Percentiles rank a stretch among this genome's conserved stretches.
phyloP scores from a whole-genome alignment of 2,113 vertebrate genomes.

The Apus apus region DNA sequence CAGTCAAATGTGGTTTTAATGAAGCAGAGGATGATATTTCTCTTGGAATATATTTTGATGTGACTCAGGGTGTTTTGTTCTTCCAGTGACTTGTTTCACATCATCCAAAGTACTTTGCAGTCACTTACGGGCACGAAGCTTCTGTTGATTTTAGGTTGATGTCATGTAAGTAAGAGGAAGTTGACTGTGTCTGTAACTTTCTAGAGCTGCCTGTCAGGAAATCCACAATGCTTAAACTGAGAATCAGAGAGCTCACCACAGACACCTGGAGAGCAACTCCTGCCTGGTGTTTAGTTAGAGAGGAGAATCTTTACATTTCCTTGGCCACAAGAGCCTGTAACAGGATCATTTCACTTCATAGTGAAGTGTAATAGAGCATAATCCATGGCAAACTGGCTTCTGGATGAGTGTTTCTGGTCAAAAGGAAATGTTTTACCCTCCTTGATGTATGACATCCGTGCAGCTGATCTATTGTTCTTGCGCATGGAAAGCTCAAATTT shows the following conservation, averaged over 20 bases:
- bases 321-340: background rate
- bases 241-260: background rate
- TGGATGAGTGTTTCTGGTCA: background rate
- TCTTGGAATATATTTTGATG: constrained; percentile 24
- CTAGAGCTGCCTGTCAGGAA: constrained; percentile 25
- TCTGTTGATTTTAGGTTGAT: constrained; percentile 19
- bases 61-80: constrained; percentile 57
- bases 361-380: background rate
- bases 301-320: background rate
- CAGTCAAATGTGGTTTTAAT: constrained; percentile 28
- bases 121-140: constrained; percentile 11
- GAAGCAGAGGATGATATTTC: constrained; percentile 11
- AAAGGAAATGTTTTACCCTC: background rate
- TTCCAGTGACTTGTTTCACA: constrained; percentile 39
- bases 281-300: background rate
- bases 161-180: constrained; percentile 2
- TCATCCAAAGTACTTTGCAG: constrained; percentile 16
- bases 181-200: constrained; percentile 9
- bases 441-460: background rate
- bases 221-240: background rate
- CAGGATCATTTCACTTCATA: background rate
- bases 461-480: background rate
- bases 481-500: background rate
- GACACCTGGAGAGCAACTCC: background rate
- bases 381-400: background rate